These are phyloP conservation scores for Fistularia commersonii DNA, from an alignment of 2,797 vertebrate species.

Conservation along the genomic window DNA sequence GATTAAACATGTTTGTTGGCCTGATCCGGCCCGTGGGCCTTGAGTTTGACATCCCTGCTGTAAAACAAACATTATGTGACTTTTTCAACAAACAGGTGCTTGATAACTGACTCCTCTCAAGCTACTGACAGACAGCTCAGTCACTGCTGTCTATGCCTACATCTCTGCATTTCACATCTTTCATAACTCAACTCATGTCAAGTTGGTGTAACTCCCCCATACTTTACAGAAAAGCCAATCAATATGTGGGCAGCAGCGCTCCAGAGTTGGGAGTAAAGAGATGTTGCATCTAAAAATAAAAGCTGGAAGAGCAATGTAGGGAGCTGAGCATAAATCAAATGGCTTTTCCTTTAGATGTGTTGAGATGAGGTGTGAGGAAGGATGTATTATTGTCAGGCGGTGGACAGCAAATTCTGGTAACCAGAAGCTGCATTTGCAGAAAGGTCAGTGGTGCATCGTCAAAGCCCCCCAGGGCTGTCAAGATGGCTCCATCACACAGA, in stretches of 20 bases:
- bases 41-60: too few relatives aligned
- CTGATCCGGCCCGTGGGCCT: too few relatives aligned
- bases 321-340: conserved; percentile 46
- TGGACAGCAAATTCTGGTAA: conserved; percentile 33
- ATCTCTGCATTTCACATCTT: conserved; percentile 17
- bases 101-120: too few relatives aligned
- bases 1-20: too few relatives aligned
- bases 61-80: too few relatives aligned
- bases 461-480: conserved; percentile 45
- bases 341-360: conserved; percentile 38
- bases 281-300: conserved; percentile 58
- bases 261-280: conserved; percentile 33
- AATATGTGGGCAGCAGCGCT: conserved; percentile 50
- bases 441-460: conserved; percentile 17
- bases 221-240: conserved; percentile 42
- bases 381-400: conserved; percentile 32
- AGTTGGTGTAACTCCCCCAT: conserved; percentile 22
- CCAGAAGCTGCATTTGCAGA: conserved; percentile 28
- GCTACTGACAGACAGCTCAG: too few relatives aligned
- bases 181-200: conserved; percentile 34
- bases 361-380: conserved; percentile 29
- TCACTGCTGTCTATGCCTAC: not conserved
- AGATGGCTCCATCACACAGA: conserved; percentile 27
- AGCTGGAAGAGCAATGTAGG: conserved; percentile 18
- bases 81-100: too few relatives aligned